Base-by-base conservation (phyloP, 2,797 vertebrate species). In the Gymnodraco acuticeps region DNA sequence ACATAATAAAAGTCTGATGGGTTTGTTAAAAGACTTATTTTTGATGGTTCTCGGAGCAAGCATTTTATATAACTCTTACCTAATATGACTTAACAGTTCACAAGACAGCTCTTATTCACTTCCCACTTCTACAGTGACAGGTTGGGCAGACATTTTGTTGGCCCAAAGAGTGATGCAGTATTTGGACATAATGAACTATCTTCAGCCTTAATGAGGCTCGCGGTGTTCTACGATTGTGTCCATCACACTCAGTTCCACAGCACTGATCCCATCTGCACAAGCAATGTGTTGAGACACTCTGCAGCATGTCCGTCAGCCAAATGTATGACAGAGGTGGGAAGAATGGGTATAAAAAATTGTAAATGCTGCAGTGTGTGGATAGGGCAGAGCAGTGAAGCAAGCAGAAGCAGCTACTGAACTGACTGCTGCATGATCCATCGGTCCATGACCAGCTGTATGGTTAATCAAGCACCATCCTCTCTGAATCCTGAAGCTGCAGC, bases 361-460 rank as follows among this genome's bases (percentile, higher is more conserved):
- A 69, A 78, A 75, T 65, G 65, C 54, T 74, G 70, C 70, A 82
- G 78, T 73, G 62, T 75, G 58, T 75, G 82, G 76, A 85, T 64
- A 64, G 65, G 71, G 77, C 75, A 74, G 74, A 80, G 78, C 75
- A 73, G 82, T 78, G 83, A 83, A 83, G 77, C 81, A 88, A 75
- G 87, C 54, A 84, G 75, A 89, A 77, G 82, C 81, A 90, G 89
- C 91, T 79, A 66, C 70, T 58, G 71, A 89, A 81, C 78, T 88
- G 87, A 88, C 85, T 88, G 91, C 89, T 88, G 88, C 78, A 77
- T 70, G 75, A 87, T 83, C 88, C 81, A 91, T 58, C 77, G 87
- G 86, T 86, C 91, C 90, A 83, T 93, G 88, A 87, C 88, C 75
- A 76, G 71, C 89, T 80, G 80, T 75, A 84, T 78, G 88, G 77